These are phyloP conservation scores for Brachypalpus laphriformis DNA, from an alignment of 2,888 invertebrate species.

Conservation along the genomic window DNA sequence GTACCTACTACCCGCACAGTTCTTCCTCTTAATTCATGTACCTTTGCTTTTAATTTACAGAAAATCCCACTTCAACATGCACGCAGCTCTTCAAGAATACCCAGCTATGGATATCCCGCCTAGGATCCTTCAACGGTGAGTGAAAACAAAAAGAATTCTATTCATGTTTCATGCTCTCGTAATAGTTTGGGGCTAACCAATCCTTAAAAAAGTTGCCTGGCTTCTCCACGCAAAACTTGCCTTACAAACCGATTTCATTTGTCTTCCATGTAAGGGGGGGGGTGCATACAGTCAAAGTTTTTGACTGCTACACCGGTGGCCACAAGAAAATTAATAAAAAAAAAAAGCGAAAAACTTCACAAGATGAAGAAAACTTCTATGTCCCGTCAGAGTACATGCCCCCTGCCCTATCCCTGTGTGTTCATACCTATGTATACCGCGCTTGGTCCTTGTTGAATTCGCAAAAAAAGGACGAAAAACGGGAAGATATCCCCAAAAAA, in stretches of 20 bases:
- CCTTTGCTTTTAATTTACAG: too few species aligned
- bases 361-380: constrained; percentile 24
- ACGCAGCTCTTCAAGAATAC: too few species aligned
- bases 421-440: background rate
- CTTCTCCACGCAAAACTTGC: background rate
- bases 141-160: background rate
- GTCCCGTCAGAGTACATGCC: background rate
- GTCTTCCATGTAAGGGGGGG: background rate
- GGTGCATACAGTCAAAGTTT: background rate
- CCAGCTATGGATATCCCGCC: background rate
- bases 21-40: too few species aligned
- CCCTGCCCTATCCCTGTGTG: background rate
- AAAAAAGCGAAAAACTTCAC: background rate
- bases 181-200: background rate
- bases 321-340: background rate
- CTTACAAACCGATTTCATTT: background rate
- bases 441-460: background rate
- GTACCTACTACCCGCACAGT: too few species aligned
- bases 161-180: background rate
- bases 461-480: background rate
- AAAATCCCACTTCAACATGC: too few species aligned
- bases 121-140: background rate
- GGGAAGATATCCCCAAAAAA: background rate
- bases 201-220: constrained; percentile 14
- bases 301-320: background rate